A percentile compares a stretch with the other conserved stretches of the same genome.
These are phyloP conservation scores for Aphrophora alni DNA, from an alignment of 2,888 invertebrate species.

Conservation along the genomic window DNA sequence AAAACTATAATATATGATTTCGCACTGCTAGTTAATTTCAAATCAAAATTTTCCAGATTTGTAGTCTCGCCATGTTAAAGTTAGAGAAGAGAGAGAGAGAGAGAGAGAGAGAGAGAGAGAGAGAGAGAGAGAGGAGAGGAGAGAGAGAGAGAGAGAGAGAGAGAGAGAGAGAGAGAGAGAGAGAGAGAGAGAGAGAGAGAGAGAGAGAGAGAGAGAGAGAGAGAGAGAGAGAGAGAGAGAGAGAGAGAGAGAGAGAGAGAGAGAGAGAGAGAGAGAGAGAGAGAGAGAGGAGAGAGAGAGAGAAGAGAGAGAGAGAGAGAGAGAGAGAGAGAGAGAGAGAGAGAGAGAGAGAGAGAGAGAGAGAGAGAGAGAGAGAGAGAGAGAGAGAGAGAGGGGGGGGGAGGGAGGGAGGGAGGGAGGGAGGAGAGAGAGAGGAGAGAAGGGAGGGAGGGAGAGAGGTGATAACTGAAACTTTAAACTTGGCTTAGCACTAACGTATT, in stretches of 20 bases:
- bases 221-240: not conserved
- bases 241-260: not conserved
- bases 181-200: not conserved
- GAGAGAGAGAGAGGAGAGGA: not conserved
- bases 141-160: not conserved
- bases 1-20: too few species aligned
- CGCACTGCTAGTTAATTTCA: too few species aligned
- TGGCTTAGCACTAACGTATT: too few species aligned
- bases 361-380: not conserved
- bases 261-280: too few species aligned
- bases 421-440: too few species aligned
- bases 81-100: not conserved
- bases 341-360: not conserved
- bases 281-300: not conserved
- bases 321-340: conserved; percentile 1
- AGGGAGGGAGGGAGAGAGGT: too few species aligned
- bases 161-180: not conserved
- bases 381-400: not conserved
- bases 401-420: not conserved
- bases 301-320: not conserved
- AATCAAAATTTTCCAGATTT: too few species aligned
- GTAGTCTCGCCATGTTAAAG: too few species aligned
- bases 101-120: conserved; percentile 9
- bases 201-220: not conserved
- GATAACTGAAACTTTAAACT: too few species aligned